phyloP scores from a whole-genome alignment of 2,797 vertebrate species.

The Xenopus petersii region DNA sequence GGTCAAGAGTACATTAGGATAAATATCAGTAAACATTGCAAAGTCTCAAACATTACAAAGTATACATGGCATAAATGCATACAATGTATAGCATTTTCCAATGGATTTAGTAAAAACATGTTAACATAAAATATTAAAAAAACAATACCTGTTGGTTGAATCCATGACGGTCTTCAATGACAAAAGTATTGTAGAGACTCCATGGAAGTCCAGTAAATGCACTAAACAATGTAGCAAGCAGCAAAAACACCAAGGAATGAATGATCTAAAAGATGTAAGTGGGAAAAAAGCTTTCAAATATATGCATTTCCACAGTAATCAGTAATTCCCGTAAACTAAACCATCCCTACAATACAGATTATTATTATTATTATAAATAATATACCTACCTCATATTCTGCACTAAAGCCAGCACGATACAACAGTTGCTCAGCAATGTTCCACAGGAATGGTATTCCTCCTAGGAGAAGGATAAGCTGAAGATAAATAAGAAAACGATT shows the following conservation, averaged over 20 bases:
- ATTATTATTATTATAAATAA: too few relatives aligned
- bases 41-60: too few relatives aligned
- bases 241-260: constrained; percentile 87
- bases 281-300: not conserved
- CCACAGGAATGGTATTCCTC: constrained; percentile 96
- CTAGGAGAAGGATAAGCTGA: constrained; percentile 88
- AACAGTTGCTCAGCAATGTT: constrained; percentile 76
- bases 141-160: constrained; percentile 93
- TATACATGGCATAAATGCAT: too few relatives aligned
- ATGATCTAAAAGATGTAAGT: constrained; percentile 69
- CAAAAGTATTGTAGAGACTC: constrained; percentile 95
- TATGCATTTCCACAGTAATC: too few relatives aligned
- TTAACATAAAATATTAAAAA: not conserved
- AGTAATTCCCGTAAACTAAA: too few relatives aligned
- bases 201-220: constrained; percentile 92
- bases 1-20: too few relatives aligned
- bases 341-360: too few relatives aligned
- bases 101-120: too few relatives aligned
- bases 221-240: constrained; percentile 90
- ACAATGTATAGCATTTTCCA: too few relatives aligned
- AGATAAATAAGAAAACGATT: constrained; percentile 44
- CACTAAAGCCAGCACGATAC: constrained; percentile 74
- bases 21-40: too few relatives aligned
- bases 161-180: constrained; percentile 97
- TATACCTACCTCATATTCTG: constrained; percentile 80